phyloP scores from a whole-genome alignment of 2,113 vertebrate species.

The Odobenus rosmarus region DNA sequence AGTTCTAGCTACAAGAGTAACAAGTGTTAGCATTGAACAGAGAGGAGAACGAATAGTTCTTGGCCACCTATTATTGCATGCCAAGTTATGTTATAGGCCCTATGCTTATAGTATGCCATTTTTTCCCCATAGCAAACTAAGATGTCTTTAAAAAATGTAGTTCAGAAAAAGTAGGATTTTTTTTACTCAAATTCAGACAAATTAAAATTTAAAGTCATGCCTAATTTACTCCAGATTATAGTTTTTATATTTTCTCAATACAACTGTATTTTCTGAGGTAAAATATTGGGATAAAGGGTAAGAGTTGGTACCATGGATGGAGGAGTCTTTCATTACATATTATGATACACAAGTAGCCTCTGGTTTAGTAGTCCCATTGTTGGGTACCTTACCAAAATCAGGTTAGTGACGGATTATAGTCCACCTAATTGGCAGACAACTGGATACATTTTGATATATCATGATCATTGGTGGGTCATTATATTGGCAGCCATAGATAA shows the following conservation, averaged over 20 bases:
- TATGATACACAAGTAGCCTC: neutral
- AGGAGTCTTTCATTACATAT: neutral
- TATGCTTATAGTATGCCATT: neutral
- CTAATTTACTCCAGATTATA: neutral
- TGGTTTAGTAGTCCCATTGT: neutral
- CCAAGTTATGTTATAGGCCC: neutral
- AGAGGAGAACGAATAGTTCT: neutral
- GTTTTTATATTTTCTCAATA: neutral
- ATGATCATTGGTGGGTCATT: neutral
- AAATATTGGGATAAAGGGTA: neutral
- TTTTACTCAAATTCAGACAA: constrained; percentile 6
- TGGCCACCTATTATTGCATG: neutral
- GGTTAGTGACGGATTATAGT: constrained; percentile 23
- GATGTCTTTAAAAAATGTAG: constrained; percentile 1
- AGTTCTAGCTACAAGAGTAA: neutral
- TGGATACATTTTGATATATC: neutral
- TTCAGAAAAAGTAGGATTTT: neutral
- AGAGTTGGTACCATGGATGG: neutral
- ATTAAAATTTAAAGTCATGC: neutral
- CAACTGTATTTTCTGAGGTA: neutral
- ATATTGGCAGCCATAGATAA: neutral
- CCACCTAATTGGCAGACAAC: neutral
- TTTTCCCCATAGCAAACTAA: neutral
- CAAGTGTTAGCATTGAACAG: neutral
- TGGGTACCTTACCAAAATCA: neutral